phyloP scores from a whole-genome alignment of 2,888 invertebrate genomes.

The Morinoia aosen region DNA sequence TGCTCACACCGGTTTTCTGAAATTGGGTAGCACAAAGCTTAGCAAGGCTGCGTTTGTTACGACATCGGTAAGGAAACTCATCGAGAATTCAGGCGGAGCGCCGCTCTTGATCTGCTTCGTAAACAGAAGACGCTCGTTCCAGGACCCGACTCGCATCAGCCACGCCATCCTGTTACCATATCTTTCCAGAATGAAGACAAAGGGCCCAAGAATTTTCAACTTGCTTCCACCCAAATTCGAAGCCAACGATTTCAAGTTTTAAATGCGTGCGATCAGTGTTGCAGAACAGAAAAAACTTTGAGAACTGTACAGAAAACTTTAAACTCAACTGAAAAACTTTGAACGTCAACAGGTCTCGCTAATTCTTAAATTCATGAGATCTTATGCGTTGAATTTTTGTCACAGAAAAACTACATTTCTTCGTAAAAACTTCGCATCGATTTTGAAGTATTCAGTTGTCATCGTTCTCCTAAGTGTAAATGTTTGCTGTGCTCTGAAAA shows the following conservation, averaged over 20 bases:
- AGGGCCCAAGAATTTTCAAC: not conserved
- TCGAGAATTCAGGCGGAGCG: not conserved
- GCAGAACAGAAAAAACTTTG: too few species aligned
- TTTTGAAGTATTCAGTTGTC: too few species aligned
- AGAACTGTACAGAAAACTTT: too few species aligned
- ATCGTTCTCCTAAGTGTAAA: too few species aligned
- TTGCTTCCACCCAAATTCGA: not conserved
- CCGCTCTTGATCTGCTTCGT: not conserved
- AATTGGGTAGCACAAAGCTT: not conserved
- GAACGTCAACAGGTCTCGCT: too few species aligned
- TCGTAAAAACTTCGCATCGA: too few species aligned
- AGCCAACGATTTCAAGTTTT: not conserved
- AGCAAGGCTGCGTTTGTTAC: not conserved
- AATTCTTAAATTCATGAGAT: too few species aligned
- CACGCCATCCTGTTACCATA: constrained; percentile 4
- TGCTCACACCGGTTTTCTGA: not conserved
- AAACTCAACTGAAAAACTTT: too few species aligned
- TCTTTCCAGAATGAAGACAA: not conserved
- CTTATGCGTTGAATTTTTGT: too few species aligned
- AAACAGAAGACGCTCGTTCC: constrained; percentile 12
- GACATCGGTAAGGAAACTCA: not conserved
- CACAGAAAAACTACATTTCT: too few species aligned
- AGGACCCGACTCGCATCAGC: not conserved
- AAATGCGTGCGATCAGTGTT: not conserved
- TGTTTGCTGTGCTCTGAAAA: too few species aligned